Percentiles rank a stretch among this genome's conserved stretches.
phyloP scores from a whole-genome alignment of 1,140 invertebrate species.

The Propsilocerus akamusi region DNA sequence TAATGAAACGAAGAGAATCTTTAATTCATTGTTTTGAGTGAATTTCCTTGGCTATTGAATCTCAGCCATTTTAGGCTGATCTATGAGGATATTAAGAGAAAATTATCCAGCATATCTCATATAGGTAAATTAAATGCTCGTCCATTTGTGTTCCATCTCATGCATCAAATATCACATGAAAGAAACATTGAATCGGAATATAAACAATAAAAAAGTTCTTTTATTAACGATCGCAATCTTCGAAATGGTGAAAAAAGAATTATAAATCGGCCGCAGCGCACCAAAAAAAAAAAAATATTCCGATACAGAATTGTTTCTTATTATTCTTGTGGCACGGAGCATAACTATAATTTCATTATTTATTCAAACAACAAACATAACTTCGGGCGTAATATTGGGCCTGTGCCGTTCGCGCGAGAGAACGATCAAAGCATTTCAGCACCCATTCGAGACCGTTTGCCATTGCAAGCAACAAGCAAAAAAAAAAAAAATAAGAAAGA shows the following conservation, averaged over 20 bases:
- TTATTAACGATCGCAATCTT: no score
- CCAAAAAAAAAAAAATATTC: no score
- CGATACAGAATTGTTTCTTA: no score
- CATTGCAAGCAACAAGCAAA: not conserved
- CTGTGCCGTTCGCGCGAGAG: not conserved
- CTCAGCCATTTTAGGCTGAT: not conserved
- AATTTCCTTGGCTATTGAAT: not conserved
- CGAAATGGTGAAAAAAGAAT: no score
- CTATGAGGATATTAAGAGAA: not conserved
- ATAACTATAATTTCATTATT: constrained; percentile 1
- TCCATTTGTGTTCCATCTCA: no score
- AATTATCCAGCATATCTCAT: not conserved
- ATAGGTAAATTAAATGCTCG: no score
- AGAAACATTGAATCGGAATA: no score
- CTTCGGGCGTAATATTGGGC: no score
- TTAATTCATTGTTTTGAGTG: not conserved
- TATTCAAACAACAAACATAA: constrained; percentile 1
- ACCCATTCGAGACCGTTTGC: not conserved
- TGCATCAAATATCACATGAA: no score
- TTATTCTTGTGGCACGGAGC: not conserved
- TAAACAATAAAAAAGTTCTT: no score
- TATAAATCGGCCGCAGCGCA: no score
- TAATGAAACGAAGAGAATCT: not conserved
- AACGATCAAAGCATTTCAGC: constrained; percentile 1
- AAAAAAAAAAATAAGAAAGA: not conserved